phyloP scores from a whole-genome alignment of 2,113 vertebrate genomes.

The Azemiops feae region DNA sequence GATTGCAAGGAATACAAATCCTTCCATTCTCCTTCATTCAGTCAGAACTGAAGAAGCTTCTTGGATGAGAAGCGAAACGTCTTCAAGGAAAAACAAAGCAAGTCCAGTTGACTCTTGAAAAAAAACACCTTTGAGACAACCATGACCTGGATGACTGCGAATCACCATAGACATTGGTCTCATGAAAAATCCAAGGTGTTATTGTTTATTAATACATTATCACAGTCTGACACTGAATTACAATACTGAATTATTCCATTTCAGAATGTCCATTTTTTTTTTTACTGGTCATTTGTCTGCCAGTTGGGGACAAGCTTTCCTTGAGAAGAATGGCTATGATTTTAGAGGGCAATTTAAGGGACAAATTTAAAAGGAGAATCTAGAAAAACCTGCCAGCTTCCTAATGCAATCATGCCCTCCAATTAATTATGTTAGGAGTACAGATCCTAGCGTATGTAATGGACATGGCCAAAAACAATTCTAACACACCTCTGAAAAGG shows the following conservation, averaged over 20 bases:
- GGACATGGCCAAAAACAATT: background rate
- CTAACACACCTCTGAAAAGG: background rate
- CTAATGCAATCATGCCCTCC: background rate
- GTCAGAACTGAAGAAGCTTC: background rate
- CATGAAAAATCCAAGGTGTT: background rate
- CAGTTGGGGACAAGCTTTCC: background rate
- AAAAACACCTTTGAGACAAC: background rate
- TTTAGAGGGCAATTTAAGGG: background rate
- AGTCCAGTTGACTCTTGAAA: too few relatives aligned
- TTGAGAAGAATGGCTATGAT: background rate
- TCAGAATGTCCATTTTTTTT: background rate
- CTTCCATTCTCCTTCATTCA: background rate
- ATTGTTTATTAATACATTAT: background rate
- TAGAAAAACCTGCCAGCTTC: background rate
- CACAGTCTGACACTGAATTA: background rate
- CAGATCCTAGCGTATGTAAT: background rate
- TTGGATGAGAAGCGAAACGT: background rate
- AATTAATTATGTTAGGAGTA: background rate
- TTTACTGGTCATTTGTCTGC: background rate
- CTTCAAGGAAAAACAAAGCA: too few relatives aligned
- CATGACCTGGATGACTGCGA: background rate
- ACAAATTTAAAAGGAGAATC: background rate
- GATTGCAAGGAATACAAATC: background rate
- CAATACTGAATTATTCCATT: background rate
- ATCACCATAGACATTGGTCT: background rate